Conservation (phyloP, 53 echinoderm and acorn worm genomes). For the Temnopleurus reevesii region DNA sequence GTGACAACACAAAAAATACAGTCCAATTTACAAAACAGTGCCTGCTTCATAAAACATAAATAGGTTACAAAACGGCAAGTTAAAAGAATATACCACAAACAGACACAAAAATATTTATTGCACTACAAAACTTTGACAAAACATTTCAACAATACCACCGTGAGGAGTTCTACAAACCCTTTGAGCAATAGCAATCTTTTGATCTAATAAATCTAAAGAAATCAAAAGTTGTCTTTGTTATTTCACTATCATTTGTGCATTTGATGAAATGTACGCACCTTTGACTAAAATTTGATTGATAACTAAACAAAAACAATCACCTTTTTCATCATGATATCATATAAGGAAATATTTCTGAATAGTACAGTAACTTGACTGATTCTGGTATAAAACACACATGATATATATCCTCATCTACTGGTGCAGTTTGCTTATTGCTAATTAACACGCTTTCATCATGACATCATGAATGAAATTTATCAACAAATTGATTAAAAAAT, state of each 20-base stretch:
- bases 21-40: neutral
- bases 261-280: neutral
- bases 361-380: slow-evolving; percentile 3
- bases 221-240: neutral
- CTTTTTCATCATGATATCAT: neutral
- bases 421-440: slow-evolving; percentile 50
- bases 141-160: neutral
- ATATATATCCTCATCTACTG: slow-evolving; percentile 1
- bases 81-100: neutral
- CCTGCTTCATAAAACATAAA: neutral
- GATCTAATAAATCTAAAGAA: neutral
- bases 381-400: slow-evolving; percentile 43
- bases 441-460: slow-evolving; percentile 45
- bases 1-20: neutral
- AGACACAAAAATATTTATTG: slow-evolving; percentile 14
- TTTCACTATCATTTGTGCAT: neutral
- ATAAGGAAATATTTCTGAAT: neutral
- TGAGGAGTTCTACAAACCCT: too few species aligned
- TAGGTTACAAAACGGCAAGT: slow-evolving; percentile 30
- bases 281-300: neutral
- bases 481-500: neutral
- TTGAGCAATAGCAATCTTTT: neutral
- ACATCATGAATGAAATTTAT: slow-evolving; percentile 11
- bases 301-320: neutral
- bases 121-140: slow-evolving; percentile 28